Evolutionary conservation across 2,797 vertebrate genomes (phyloP).

Genomic region (Protonibea diacanthus): DNA sequence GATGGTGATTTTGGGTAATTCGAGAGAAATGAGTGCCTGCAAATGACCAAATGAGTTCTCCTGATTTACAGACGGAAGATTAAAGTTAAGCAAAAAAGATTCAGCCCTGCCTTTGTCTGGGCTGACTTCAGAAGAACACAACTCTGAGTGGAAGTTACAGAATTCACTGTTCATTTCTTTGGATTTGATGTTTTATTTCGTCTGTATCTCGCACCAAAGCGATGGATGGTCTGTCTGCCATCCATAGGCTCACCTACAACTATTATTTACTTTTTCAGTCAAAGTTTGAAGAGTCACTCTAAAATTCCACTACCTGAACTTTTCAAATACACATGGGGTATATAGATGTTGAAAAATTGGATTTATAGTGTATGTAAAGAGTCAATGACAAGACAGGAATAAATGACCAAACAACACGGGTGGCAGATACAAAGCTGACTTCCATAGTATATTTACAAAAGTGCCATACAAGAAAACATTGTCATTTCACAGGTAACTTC

Average conservation of each 20-base stretch:
- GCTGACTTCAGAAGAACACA: no score
- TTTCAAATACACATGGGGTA: not conserved
- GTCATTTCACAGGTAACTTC: slow-evolving; percentile 23
- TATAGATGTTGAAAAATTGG: not conserved
- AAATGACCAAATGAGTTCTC: no score
- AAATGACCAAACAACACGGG: not conserved
- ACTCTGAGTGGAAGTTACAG: no score
- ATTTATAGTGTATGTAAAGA: slow-evolving; percentile 1
- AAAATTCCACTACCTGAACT: not conserved
- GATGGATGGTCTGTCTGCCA: not conserved
- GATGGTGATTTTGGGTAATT: no score
- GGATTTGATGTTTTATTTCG: not conserved
- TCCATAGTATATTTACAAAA: slow-evolving; percentile 58
- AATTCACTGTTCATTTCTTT: no score
- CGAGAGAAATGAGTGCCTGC: no score
- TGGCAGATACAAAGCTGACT: slow-evolving; percentile 28
- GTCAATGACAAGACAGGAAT: slow-evolving; percentile 5
- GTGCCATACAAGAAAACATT: slow-evolving; percentile 34
- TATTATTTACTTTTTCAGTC: not conserved
- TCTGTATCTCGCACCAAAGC: not conserved
- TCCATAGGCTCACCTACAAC: not conserved
- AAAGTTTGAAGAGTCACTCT: not conserved
- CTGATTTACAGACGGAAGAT: no score
- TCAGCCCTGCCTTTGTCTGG: no score
- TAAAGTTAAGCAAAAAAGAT: no score